Base-by-base conservation (phyloP, 2,888 invertebrate genomes). In the Chaitophorus viminalis region DNA sequence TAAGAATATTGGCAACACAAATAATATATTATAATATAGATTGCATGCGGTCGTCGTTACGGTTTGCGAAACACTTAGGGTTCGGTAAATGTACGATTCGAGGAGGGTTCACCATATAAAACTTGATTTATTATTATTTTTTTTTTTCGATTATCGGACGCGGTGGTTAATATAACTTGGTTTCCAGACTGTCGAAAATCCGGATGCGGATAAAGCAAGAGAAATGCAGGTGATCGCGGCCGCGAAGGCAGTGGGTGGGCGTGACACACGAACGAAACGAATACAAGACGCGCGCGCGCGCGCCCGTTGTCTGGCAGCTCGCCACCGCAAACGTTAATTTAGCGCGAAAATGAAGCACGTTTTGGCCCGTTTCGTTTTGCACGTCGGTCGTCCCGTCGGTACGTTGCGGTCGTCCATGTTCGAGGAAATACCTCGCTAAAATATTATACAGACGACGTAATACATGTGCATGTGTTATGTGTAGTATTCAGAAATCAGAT, bases 271-370 rank as follows among this genome's bases (percentile, higher is more conserved):
- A 54, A 8, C 31, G 52, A 70, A 70, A 70, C 3, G 70, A 72
- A 33, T n/a, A n/a, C n/a, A n/a, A n/a, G n/a, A n/a, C n/a, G n/a
- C 25, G 39, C 21, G 81, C 39, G 76, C n/a, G 76, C n/a, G 29
- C 14, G 65, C 18, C 4, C 21, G 46, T 46, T 9, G 46, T 46
- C 46, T 46, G n/a, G n/a, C n/a, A n/a, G 46, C 46, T 46, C 46
- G 14, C 14, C 46, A 46, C 46, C 46, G 65, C 83, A 84, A 76
- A 84, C 75, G 65, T 46, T 84, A 84, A 75, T 84, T 84, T 75
- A 21, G 65, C 60, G 21, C 17, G 75, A 25, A 25, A 29, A 39
- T 17, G 29, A 36, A 46, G 83, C 83, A 83, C 83, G 83, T 83
- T 83, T 81, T 18, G 54, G 72, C 25, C 82, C n/a, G 33, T 74